Conservation (phyloP, 1,140 invertebrate species). For the Drosophila pallidifrons region DNA sequence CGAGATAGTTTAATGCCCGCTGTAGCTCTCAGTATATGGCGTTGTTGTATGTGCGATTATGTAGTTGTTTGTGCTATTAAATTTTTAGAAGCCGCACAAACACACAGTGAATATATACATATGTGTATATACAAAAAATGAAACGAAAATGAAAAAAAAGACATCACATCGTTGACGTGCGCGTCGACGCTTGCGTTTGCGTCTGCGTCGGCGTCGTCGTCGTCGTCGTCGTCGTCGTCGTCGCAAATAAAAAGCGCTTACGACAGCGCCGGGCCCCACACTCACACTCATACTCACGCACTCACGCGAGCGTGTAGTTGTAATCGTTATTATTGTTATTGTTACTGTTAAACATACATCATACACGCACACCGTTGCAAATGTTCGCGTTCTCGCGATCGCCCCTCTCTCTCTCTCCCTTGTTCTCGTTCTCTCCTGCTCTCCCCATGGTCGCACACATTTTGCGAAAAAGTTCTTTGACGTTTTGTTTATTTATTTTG, state of each 20-base stretch:
- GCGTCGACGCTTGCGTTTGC: constrained; percentile 4
- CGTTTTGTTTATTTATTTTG: constrained; percentile 83
- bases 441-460: constrained; percentile 50
- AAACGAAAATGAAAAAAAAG: constrained; percentile 2
- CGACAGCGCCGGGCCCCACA: constrained; percentile 59
- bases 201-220: constrained; percentile 32
- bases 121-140: constrained; percentile 8
- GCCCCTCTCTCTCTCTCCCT: constrained; percentile 33
- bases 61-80: constrained; percentile 47
- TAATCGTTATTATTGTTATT: constrained; percentile 74
- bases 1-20: constrained; percentile 52
- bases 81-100: constrained; percentile 43
- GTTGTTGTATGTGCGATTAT: constrained; percentile 18
- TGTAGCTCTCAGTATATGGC: constrained; percentile 18
- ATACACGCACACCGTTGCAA: neutral
- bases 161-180: constrained; percentile 14
- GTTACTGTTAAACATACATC: constrained; percentile 31
- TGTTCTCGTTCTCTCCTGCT: constrained; percentile 9
- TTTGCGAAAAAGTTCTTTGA: constrained; percentile 81
- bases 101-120: neutral
- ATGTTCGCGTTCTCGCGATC: constrained; percentile 15
- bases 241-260: constrained; percentile 77
- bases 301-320: constrained; percentile 38
- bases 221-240: constrained; percentile 40
- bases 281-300: constrained; percentile 32